Conservation (phyloP, 2,797 vertebrate genomes). For the Loriculus beryllinus region DNA sequence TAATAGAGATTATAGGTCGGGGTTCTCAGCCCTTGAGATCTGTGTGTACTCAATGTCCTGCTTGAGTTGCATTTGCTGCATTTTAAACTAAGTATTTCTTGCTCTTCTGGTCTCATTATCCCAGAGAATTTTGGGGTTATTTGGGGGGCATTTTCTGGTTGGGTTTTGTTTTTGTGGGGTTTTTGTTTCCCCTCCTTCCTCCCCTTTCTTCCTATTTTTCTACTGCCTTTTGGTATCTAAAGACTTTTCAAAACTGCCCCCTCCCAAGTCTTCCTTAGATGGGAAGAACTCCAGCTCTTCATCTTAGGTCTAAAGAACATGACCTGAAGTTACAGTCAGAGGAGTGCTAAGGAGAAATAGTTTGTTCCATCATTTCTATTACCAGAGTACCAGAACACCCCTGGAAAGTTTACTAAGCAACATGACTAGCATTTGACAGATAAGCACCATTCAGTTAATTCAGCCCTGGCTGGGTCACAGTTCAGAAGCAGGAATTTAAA, state of each 20-base stretch:
- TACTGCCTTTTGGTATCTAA: neutral
- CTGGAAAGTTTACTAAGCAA: neutral
- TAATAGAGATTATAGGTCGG: neutral
- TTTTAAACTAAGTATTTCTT: neutral
- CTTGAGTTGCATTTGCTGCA: neutral
- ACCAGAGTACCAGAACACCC: neutral
- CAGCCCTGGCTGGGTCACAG: neutral
- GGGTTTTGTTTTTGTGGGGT: neutral
- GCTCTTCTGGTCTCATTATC: neutral
- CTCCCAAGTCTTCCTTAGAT: neutral
- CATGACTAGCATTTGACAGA: slow-evolving; percentile 6
- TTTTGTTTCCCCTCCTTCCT: neutral
- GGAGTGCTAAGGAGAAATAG: neutral
- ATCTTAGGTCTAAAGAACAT: neutral
- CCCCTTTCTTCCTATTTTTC: neutral
- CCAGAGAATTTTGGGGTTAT: neutral
- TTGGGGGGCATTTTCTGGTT: neutral
- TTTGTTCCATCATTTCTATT: neutral
- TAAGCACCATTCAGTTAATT: neutral
- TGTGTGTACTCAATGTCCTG: neutral
- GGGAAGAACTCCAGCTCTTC: neutral
- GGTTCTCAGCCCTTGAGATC: neutral
- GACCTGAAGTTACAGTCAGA: neutral
- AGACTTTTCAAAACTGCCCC: neutral
- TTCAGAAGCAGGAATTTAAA: slow-evolving; percentile 15